These are phyloP conservation scores for Callocephalon fimbriatum DNA, from an alignment of 2,113 vertebrate species.

Conservation along the genomic window DNA sequence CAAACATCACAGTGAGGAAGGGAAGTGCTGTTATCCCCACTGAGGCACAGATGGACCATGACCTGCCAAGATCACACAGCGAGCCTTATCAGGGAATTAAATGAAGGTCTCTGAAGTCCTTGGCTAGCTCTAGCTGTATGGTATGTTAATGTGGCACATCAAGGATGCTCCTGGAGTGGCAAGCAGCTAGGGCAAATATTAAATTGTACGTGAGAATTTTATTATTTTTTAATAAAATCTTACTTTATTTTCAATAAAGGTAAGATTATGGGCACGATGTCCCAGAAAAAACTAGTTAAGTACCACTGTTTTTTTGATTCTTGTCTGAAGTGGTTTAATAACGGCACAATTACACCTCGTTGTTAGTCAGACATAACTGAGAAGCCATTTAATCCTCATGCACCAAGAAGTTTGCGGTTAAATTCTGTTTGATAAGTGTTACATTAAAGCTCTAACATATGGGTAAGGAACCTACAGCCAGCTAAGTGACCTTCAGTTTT, in stretches of 20 bases:
- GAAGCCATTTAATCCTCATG: not conserved
- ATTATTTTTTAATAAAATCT: constrained; percentile 36
- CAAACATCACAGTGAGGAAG: constrained; percentile 21
- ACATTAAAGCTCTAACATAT: not conserved
- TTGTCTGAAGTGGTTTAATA: not conserved
- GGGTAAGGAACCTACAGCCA: not conserved
- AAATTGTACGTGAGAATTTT: not conserved
- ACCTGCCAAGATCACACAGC: constrained; percentile 6
- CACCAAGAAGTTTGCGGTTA: not conserved
- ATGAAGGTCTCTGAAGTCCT: not conserved
- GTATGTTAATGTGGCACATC: not conserved
- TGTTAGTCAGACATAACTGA: not conserved
- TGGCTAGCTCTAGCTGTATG: not conserved
- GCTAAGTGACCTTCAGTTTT: not conserved
- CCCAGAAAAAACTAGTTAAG: not conserved
- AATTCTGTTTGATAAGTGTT: not conserved
- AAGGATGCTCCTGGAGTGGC: not conserved
- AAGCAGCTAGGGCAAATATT: not conserved
- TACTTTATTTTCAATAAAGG: constrained; percentile 41
- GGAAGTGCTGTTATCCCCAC: constrained; percentile 7
- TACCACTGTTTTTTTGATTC: not conserved
- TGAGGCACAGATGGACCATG: not conserved
- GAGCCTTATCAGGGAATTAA: not conserved
- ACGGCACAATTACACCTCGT: not conserved
- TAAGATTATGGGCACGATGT: not conserved